Evolutionary conservation across 2,888 invertebrate species (phyloP), one percentile per base, ranked within the genome.

Genomic region (Tenodera sinensis): DNA sequence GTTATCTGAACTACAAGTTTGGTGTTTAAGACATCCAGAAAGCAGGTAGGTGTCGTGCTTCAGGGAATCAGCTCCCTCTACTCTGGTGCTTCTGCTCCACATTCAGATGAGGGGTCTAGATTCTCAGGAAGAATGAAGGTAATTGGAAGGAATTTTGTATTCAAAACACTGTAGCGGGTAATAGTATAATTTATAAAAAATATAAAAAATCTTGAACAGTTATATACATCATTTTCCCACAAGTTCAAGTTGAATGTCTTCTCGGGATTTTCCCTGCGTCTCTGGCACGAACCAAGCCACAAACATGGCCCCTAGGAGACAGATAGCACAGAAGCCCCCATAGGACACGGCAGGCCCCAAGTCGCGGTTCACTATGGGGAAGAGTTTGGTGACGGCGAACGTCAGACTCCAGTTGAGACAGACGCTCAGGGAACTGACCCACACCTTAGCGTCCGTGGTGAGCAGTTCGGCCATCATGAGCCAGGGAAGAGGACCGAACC

Each of bases 401-500:
- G 96, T 96, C 85, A 96, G 93, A 89, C 95, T 94, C 97, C 97
- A 97, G 92, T 97, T 97, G 81, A 95, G 93, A 92, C 96, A 95
- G 0, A 97, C 96, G 0, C 97, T 96, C 15, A 97, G 93, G 12
- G 97, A 96, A 1, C 96, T 96, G 0, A 98, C 97, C 0, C 96
- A 93, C 0, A 95, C 97, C 92, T 96, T 95, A 88, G 95, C 96
- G 91, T 97, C 96, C 0, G 96, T 94, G 88, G 96, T 95, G 92
- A 96, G 94, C 91, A 96, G 92, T 92, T 96, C 96, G 0, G 96
- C 94, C 90, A 95, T 94, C 90, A 96, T 92, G 83, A 95, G 92
- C 93, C 95, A 96, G 2, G 96, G 96, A 15, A 96, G 93, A 0
- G 95, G 95, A 0, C 95, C 95, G 92, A 95, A 95, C 0, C 96